Conservation (phyloP, 2,888 invertebrate genomes). For the Melikaiella ostensackeni region DNA sequence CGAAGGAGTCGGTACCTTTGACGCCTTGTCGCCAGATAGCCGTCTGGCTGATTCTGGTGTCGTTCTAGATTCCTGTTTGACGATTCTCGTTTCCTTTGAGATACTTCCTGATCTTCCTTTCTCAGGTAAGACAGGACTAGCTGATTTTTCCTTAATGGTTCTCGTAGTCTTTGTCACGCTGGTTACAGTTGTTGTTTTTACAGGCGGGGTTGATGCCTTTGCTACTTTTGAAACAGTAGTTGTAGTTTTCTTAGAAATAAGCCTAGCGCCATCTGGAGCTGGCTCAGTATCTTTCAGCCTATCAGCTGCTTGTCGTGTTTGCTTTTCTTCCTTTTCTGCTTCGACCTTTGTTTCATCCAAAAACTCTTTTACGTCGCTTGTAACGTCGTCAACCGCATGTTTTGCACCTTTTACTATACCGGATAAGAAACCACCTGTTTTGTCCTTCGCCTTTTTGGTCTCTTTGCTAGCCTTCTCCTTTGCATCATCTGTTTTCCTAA, state of each 20-base stretch:
- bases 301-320: conserved; percentile 50
- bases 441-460: conserved; percentile 58
- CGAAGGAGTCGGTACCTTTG: conserved; percentile 20
- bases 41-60: conserved; percentile 45
- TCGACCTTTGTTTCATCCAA: conserved; percentile 65
- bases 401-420: conserved; percentile 62
- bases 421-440: conserved; percentile 57
- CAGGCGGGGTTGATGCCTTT: conserved; percentile 3
- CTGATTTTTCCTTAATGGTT: conserved; percentile 25
- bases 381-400: conserved; percentile 57
- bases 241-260: conserved; percentile 20
- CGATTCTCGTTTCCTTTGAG: conserved; percentile 21
- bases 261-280: conserved; percentile 42
- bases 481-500: conserved; percentile 35
- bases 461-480: conserved; percentile 53
- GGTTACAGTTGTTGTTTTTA: conserved; percentile 26
- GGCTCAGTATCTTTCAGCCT: conserved; percentile 38
- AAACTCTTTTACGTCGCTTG: conserved; percentile 65
- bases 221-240: conserved; percentile 12
- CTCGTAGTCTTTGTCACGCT: conserved; percentile 2
- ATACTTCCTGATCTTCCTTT: conserved; percentile 12
- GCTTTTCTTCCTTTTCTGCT: conserved; percentile 57
- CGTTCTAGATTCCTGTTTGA: conserved; percentile 48
- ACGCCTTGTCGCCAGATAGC: conserved; percentile 43
- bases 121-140: conserved; percentile 20